Conservation (phyloP, 2,113 vertebrate species). For the Eulemur rufifrons region DNA sequence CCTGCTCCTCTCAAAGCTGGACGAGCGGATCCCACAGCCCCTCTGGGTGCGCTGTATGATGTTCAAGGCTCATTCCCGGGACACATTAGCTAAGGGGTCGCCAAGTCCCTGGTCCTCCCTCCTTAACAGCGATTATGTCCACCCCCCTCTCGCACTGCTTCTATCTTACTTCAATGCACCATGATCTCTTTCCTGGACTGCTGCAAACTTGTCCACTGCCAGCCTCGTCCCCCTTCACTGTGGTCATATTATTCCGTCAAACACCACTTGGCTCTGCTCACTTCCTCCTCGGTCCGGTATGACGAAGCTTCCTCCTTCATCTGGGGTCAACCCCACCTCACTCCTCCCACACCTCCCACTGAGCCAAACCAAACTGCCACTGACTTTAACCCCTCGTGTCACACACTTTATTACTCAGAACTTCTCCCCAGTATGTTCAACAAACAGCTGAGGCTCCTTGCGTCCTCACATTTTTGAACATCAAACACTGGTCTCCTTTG, state of each 20-base stretch:
- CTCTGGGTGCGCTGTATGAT: fast-evolving
- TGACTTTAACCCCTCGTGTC: neutral
- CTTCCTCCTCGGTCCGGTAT: neutral
- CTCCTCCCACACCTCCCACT: neutral
- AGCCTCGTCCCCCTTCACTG: neutral
- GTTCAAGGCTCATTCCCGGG: too few relatives aligned
- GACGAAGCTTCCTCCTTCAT: neutral
- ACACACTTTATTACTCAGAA: neutral
- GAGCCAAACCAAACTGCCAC: neutral
- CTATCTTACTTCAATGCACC: neutral
- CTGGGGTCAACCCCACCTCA: neutral
- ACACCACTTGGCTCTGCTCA: neutral
- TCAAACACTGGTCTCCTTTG: neutral
- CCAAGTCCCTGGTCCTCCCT: neutral
- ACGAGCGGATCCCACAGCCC: neutral
- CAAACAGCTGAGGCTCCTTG: neutral
- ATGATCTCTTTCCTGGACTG: neutral
- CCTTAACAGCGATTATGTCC: neutral
- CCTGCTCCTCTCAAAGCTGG: neutral
- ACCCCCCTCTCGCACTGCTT: neutral
- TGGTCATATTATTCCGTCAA: neutral
- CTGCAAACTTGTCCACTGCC: fast-evolving
- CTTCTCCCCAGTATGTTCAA: neutral
- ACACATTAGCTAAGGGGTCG: neutral
- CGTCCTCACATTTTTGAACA: neutral